A percentile compares a stretch with the other conserved stretches of the same genome.
Evolutionary conservation across 1,140 invertebrate genomes (phyloP).

Genomic region (Stegodyphus dumicola): DNA sequence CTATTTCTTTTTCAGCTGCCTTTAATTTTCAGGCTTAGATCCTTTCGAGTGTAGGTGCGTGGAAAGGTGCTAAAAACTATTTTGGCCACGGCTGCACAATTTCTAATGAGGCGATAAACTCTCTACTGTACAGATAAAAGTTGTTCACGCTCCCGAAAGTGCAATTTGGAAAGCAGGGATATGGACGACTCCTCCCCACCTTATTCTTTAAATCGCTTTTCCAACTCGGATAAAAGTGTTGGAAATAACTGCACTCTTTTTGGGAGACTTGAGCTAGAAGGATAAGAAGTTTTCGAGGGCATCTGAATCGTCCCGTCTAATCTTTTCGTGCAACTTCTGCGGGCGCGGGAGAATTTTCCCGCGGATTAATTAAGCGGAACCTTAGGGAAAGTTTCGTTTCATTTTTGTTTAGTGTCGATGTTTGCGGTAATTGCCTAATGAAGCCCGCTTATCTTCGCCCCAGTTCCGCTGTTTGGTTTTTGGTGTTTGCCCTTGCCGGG

Average conservation of each 20-base stretch:
- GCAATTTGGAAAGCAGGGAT: too few relatives aligned
- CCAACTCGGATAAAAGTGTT: not conserved
- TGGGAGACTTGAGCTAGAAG: not conserved
- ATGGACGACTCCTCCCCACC: not conserved
- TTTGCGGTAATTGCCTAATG: constrained; percentile 40
- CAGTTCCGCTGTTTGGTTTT: not conserved
- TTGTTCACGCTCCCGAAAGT: too few relatives aligned
- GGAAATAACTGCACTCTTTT: not conserved
- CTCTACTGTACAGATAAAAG: constrained; percentile 7
- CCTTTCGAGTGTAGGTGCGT: too few relatives aligned
- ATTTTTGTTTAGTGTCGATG: not conserved
- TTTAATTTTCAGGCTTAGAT: too few relatives aligned
- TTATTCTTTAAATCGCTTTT: constrained; percentile 3
- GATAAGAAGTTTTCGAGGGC: not conserved
- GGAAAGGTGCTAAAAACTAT: constrained; percentile 9
- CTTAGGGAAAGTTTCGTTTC: too few relatives aligned
- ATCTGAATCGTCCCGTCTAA: not conserved
- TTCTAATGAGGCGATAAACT: constrained; percentile 34
- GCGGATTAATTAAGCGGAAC: constrained; percentile 24
- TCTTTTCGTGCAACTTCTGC: not conserved
- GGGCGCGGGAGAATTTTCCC: not conserved
- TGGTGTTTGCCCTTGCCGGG: too few relatives aligned
- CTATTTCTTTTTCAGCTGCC: too few relatives aligned
- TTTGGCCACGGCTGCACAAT: constrained; percentile 11
- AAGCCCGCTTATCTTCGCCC: not conserved